Evolutionary conservation across 2,888 invertebrate genomes (phyloP).

Genomic region (Lobophora halterata): DNA sequence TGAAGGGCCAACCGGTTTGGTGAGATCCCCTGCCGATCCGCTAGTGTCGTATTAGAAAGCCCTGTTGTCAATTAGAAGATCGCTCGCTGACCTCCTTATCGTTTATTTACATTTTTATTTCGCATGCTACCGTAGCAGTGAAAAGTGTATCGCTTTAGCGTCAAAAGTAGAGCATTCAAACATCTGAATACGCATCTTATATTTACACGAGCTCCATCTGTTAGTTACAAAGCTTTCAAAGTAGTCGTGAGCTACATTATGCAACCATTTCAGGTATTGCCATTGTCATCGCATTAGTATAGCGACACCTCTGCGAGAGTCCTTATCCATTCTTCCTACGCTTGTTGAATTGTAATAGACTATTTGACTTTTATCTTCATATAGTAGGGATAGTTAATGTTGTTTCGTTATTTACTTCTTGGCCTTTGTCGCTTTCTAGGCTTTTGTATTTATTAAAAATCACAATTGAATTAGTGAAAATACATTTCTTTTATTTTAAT

Average conservation of each 20-base stretch:
- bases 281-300: conserved; percentile 1
- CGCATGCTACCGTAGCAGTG: conserved; percentile 23
- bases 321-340: conserved; percentile 3
- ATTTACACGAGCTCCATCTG: conserved; percentile 4
- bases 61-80: conserved; percentile 26
- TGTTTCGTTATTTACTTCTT: no score
- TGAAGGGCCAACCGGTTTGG: conserved; percentile 80
- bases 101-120: conserved; percentile 27
- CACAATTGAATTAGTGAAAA: no score
- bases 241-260: conserved; percentile 6
- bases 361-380: neutral
- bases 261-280: conserved; percentile 5
- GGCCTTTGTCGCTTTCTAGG: no score
- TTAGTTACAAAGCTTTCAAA: conserved; percentile 12
- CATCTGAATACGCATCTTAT: conserved; percentile 14
- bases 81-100: conserved; percentile 9
- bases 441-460: no score
- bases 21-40: conserved; percentile 63
- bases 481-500: no score
- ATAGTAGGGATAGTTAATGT: no score
- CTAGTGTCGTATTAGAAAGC: conserved; percentile 44
- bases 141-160: conserved; percentile 11
- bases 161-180: conserved; percentile 7
- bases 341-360: no score
- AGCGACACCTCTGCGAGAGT: conserved; percentile 3